Evolutionary conservation across 2,888 invertebrate genomes (phyloP), one percentile per base, ranked within the genome.

Genomic region (Adelphocoris suturalis): DNA sequence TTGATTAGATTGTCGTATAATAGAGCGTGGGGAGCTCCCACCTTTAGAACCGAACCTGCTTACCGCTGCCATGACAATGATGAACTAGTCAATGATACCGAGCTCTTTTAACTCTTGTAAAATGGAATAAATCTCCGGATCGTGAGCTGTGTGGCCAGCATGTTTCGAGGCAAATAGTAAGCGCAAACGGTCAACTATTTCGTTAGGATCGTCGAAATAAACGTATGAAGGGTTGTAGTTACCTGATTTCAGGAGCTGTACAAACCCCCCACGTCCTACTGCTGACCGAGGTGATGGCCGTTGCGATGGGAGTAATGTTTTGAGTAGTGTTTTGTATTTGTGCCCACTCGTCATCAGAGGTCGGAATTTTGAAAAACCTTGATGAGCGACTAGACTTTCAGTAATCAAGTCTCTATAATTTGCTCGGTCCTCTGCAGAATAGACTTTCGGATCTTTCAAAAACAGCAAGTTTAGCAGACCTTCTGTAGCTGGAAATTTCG

Each of bases 161-260:
- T 80, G 76, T 23, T 76, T 76, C 19, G 76, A 80, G 5, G 37
- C 80, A 16, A 28, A 28, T 7, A 28, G 28, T 47, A 81, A 23
- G 16, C 81, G 81, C 23, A 81, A 47, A 12, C 81, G 81, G 23
- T 81, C 81, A 0, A 81, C 81, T 3, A 81, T 47, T 23, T 81
- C 81, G 47, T 81, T 81, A 16, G 81, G 81, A 81, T 81, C 47
- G 48, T 81, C 81, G n/a, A 46, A 81, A 47, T 81, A 81, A 16
- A 81, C 81, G 48, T 81, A 81, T 14, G 13, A 13, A 14, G 81
- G 47, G n/a, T 7, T 5, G 52, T 3, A 16, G 16, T 48, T 48
- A 13, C 13, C 16, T 4, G 61, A 16, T 61, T 16, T 16, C n/a
- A n/a, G 9, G 5, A 19, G n/a, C 19, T 61, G 14, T 61, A 61